Evolutionary conservation across 2,888 invertebrate species (phyloP), one percentile per base, ranked within the genome.

Genomic region (Oligia strigilis): DNA sequence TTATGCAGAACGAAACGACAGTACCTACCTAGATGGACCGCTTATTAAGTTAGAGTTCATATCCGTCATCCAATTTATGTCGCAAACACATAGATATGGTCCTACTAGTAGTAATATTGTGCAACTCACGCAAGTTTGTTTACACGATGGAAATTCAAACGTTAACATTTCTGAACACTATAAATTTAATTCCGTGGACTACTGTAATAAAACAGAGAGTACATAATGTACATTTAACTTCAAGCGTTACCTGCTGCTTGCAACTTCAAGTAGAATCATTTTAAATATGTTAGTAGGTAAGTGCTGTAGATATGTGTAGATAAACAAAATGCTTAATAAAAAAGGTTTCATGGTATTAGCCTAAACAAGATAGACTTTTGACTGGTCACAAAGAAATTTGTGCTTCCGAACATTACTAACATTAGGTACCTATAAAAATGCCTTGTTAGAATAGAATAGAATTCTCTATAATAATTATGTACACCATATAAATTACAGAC

Each of bases 151-250:
- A 78, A 79, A 74, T 75, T 82, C 66, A 75, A 74, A 82, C 71
- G 66, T 64, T 72, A 69, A 75, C 71, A 79, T 79, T 78, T 71
- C 49, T 72, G 75, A n/a, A 83, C 58, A 60, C 58, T 23, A 78
- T 75, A 83, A 83, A 83, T 83, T 78, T 75, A 72, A 72, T 83
- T 75, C 79, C 83, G 75, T 83, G 83, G 69, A 65, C 83, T 58
- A 71, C 64, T 69, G 75, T 75, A 75, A 78, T 83, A 75, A 83
- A 83, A 83, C 64, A 72, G 52, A 67, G 62, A 46, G 75, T 60
- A 72, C 72, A 75, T 83, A 75, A 75, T 83, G 49, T 75, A 78
- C 64, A 83, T 72, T 29, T 83, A 83, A 79, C 64, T 79, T 72
- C 52, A 65, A 83, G 72, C 75, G 75, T 58, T 75, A 58, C 79